Evolutionary conservation across 2,797 vertebrate species (phyloP).

Genomic region (Peromyscus aztecus): DNA sequence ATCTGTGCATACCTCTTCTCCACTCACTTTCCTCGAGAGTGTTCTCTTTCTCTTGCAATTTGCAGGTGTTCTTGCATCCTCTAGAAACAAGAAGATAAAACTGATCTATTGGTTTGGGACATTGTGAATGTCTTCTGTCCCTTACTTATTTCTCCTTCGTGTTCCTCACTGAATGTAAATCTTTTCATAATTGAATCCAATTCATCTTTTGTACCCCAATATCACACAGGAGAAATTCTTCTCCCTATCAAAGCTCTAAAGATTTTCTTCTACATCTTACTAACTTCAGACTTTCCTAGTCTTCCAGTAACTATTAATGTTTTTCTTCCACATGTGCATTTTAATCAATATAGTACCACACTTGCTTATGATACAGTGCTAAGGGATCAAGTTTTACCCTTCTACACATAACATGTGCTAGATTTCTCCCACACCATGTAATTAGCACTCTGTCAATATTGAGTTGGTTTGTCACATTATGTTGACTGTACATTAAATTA

Average conservation of each 20-base stretch:
- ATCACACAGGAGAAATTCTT: neutral
- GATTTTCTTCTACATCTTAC: constrained; percentile 3
- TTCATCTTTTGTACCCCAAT: neutral
- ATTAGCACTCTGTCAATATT: neutral
- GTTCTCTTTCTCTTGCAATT: constrained; percentile 26
- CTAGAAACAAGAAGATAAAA: constrained; percentile 18
- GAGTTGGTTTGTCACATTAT: neutral
- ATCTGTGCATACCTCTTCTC: neutral
- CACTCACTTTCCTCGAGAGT: neutral
- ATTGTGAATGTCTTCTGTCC: neutral
- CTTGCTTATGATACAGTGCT: neutral
- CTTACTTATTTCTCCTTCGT: neutral
- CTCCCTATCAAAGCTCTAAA: constrained; percentile 7
- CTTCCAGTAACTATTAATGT: neutral
- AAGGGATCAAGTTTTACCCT: neutral
- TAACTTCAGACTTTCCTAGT: neutral
- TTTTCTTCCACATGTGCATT: constrained; percentile 15
- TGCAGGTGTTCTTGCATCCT: neutral
- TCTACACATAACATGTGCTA: neutral
- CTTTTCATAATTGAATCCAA: neutral
- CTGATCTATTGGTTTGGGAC: neutral
- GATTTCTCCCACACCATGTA: constrained; percentile 6
- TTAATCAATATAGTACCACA: neutral
- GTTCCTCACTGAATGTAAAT: constrained; percentile 4
- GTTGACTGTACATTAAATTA: neutral